phyloP scores from a whole-genome alignment of 2,888 invertebrate genomes.

The Pristionchus arcanus region DNA sequence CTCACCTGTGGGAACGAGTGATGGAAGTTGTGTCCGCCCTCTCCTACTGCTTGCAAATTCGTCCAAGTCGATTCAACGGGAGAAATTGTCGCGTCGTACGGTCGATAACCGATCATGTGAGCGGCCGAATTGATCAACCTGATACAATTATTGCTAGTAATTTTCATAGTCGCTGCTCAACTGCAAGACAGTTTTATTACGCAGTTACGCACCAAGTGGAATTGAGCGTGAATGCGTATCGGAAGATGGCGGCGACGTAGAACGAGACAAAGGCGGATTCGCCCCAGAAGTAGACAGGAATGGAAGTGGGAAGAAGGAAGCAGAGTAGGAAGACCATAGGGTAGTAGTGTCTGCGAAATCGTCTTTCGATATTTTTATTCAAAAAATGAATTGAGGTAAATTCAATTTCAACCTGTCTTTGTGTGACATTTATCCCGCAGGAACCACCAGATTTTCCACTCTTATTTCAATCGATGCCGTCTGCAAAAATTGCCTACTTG shows the following conservation, averaged over 20 bases:
- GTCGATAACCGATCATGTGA: slow-evolving; percentile 91
- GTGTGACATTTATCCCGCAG: no score
- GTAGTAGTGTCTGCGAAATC: slow-evolving; percentile 21
- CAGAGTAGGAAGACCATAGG: slow-evolving; percentile 87
- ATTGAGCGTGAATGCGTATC: slow-evolving; percentile 91
- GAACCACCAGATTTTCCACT: no score
- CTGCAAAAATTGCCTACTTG: no score
- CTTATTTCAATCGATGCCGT: no score
- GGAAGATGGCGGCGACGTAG: slow-evolving; percentile 87
- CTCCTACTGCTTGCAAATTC: slow-evolving; percentile 77
- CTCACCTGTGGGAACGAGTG: slow-evolving; percentile 80
- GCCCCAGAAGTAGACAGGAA: slow-evolving; percentile 90
- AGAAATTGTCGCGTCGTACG: slow-evolving; percentile 87
- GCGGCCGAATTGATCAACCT: no score
- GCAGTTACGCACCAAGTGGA: slow-evolving; percentile 85
- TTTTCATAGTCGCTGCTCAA: no score
- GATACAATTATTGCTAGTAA: no score
- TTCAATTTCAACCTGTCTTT: no score
- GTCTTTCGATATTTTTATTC: neutral
- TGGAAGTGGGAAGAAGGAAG: slow-evolving; percentile 88
- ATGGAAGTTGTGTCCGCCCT: slow-evolving; percentile 82
- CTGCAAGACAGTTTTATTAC: no score
- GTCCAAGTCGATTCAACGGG: slow-evolving; percentile 76
- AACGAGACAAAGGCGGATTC: slow-evolving; percentile 89
- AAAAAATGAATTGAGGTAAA: neutral